Evolutionary conservation across 37 sponge, comb jelly and placozoan species (phyloP).

Genomic region (Cladorhizidae sp.): DNA sequence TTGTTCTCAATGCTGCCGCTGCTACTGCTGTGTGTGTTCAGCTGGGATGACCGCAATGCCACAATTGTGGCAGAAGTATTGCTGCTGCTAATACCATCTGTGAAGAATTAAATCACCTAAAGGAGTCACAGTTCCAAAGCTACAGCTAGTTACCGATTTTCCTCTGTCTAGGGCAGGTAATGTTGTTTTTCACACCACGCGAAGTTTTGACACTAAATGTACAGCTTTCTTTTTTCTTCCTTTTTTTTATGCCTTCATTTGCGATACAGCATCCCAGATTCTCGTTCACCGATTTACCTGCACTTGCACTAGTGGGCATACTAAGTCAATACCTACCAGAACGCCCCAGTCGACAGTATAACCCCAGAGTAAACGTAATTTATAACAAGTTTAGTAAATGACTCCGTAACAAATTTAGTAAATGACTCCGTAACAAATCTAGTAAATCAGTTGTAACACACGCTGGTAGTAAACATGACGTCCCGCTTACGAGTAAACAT

Average conservation of each 20-base stretch:
- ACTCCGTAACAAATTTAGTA: no score
- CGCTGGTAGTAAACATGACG: no score
- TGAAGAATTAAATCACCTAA: background rate
- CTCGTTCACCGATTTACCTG: background rate
- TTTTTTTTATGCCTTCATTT: background rate
- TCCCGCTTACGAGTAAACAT: no score
- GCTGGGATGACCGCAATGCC: background rate
- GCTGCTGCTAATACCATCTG: background rate
- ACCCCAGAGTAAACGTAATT: no score
- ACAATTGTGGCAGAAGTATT: no score
- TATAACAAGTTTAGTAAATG: no score
- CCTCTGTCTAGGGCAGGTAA: background rate
- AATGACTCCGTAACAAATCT: no score
- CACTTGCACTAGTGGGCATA: background rate
- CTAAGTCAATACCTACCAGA: no score
- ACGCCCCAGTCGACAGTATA: no score
- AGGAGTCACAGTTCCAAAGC: background rate
- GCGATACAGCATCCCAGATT: background rate
- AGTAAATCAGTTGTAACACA: no score
- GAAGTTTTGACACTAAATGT: no score
- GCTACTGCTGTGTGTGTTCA: conserved; percentile 24
- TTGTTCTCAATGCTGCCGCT: conserved; percentile 35
- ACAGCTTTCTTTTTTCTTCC: no score
- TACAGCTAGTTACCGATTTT: background rate
- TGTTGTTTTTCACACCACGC: background rate